phyloP scores from a whole-genome alignment of 1,140 invertebrate genomes.

The Macrocentrus cingulum region DNA sequence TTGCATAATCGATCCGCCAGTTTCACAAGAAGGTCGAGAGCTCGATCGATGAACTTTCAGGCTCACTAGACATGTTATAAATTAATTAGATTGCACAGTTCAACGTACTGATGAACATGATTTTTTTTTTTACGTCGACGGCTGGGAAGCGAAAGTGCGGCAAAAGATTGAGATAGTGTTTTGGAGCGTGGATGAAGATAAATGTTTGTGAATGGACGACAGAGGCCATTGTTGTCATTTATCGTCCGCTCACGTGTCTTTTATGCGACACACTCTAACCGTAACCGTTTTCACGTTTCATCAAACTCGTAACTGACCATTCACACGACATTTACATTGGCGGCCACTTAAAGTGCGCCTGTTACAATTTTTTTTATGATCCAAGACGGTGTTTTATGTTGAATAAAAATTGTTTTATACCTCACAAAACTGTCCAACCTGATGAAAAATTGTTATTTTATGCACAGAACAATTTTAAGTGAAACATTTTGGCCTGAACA shows the following conservation, averaged over 20 bases:
- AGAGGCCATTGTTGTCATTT: slow-evolving; percentile 15
- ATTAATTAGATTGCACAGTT: too few relatives aligned
- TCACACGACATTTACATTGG: slow-evolving; percentile 3
- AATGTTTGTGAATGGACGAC: slow-evolving; percentile 22
- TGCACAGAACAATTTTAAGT: too few relatives aligned
- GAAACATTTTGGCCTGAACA: too few relatives aligned
- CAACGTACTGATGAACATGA: too few relatives aligned
- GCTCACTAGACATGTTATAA: not conserved
- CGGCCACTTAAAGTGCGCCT: not conserved
- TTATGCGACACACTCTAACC: slow-evolving; percentile 14
- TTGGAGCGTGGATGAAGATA: slow-evolving; percentile 3
- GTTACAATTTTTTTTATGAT: too few relatives aligned
- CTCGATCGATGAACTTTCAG: slow-evolving; percentile 1
- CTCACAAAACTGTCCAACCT: too few relatives aligned
- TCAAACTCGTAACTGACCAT: slow-evolving; percentile 24
- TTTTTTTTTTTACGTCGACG: too few relatives aligned
- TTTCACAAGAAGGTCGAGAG: not conserved
- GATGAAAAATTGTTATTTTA: too few relatives aligned
- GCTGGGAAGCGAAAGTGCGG: too few relatives aligned
- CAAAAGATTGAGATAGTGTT: too few relatives aligned
- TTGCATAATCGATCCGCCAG: slow-evolving; percentile 1
- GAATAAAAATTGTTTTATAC: too few relatives aligned
- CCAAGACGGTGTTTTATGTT: too few relatives aligned
- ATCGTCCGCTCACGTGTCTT: slow-evolving; percentile 25
- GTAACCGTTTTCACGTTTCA: slow-evolving; percentile 21